Evolutionary conservation across 2,113 vertebrate genomes (phyloP).

Genomic region (Hystrix cristata): DNA sequence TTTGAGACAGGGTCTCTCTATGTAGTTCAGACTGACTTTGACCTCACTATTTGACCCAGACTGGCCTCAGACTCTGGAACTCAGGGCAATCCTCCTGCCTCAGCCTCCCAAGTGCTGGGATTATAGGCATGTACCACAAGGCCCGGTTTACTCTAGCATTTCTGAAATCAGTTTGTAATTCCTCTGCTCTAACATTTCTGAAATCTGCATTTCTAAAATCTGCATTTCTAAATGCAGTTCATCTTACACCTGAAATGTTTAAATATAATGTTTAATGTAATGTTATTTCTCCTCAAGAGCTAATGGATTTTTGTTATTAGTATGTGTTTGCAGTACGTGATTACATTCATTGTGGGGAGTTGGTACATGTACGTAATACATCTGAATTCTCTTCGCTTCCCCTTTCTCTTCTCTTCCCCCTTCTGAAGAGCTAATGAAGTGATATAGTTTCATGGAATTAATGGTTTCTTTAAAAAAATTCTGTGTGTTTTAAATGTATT

Average conservation of each 20-base stretch:
- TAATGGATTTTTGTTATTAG: neutral
- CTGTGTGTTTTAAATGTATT: neutral
- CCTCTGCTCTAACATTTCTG: neutral
- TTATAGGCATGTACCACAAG: neutral
- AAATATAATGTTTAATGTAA: neutral
- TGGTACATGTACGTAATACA: neutral
- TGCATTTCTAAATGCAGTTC: neutral
- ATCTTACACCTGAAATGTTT: neutral
- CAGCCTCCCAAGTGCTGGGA: neutral
- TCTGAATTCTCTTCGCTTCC: neutral
- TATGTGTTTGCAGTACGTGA: neutral
- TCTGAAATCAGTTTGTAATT: neutral
- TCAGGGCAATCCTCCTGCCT: neutral
- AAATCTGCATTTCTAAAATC: neutral
- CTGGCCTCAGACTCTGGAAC: neutral
- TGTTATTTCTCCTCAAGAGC: neutral
- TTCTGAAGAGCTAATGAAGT: neutral
- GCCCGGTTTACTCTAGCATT: neutral
- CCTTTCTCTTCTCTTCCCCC: neutral
- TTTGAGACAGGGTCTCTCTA: neutral
- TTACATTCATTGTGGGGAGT: neutral
- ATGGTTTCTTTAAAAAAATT: neutral
- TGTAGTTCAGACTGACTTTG: neutral
- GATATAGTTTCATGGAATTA: neutral
- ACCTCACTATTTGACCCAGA: neutral